Evolutionary conservation across 2,113 vertebrate genomes (phyloP), one percentile per base, ranked within the genome.

Genomic region (Columbina picui): DNA sequence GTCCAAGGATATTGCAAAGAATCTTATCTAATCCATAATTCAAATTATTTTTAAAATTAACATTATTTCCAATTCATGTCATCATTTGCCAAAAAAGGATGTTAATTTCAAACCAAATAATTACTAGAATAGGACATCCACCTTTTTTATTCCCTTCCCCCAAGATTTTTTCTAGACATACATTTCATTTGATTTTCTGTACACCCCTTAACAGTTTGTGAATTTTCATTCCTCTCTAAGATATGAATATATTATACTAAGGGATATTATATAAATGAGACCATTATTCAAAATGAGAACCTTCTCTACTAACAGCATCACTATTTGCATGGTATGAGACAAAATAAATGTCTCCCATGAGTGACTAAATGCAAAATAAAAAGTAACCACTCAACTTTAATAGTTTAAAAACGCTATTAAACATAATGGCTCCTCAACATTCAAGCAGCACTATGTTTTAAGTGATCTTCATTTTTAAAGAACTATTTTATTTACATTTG

Each of bases 311-410:
- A 98, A 96, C 96, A 97, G 96, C 97, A 97, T 94, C 96, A 97
- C 97, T 98, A 97, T 98, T 98, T 98, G 98, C 97, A 95, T 97
- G 94, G 93, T 84, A 95, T 92, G 94, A 98, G 96, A 97, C 97
- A 98, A 98, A 98, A 98, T 98, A 98, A 98, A 98, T 98, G 96
- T 97, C 97, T 98, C 98, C 97, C 98, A 94, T 96, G 98, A 98
- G 98, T 98, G 97, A 98, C 97, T 98, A 98, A 98, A 98, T 98
- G 98, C 97, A 98, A 98, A 98, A 98, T 98, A 98, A 98, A 98
- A 98, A 98, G 98, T 98, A 98, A 98, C 98, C 97, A 98, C 98
- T 98, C 98, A 97, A 97, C 98, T 98, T 98, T 97, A 98, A 98
- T 98, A 98, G 98, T 98, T 98, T 98, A 97, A 98, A 98, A 98